Conservation (phyloP, 2,113 vertebrate genomes). For the Callorhinus ursinus region DNA sequence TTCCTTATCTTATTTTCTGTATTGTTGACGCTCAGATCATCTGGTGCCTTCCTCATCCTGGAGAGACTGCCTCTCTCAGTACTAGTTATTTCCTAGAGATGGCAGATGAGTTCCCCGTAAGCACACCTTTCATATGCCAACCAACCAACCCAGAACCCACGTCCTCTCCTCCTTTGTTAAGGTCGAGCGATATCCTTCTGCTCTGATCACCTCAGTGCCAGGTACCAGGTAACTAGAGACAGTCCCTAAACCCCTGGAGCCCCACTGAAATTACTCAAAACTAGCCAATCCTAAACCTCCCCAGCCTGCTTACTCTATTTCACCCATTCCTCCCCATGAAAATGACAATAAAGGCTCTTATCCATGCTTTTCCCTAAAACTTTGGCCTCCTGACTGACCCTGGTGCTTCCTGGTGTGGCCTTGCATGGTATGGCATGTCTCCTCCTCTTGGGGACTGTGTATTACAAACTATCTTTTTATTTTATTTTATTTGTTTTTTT, state of each 20-base stretch:
- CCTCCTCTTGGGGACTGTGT: neutral
- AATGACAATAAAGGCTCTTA: neutral
- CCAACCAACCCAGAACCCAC: neutral
- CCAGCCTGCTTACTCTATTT: neutral
- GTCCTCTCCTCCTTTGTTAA: neutral
- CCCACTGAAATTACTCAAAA: neutral
- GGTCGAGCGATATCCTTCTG: neutral
- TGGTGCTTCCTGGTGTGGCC: neutral
- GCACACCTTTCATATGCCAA: neutral
- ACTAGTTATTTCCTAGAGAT: conserved; percentile 4
- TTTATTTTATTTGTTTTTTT: neutral
- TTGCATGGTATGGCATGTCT: neutral
- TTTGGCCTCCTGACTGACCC: neutral
- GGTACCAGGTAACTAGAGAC: neutral
- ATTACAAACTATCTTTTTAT: conserved; percentile 46
- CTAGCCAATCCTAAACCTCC: neutral
- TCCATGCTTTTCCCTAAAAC: neutral
- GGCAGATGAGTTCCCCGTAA: neutral
- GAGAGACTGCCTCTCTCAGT: neutral
- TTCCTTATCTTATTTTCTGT: neutral
- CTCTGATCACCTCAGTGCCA: neutral
- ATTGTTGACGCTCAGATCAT: neutral
- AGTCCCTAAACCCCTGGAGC: neutral
- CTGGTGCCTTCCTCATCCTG: neutral
- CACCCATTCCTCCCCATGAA: neutral